These are phyloP conservation scores for Sphinx pinastri DNA, from an alignment of 2,888 invertebrate species.

Conservation along the genomic window DNA sequence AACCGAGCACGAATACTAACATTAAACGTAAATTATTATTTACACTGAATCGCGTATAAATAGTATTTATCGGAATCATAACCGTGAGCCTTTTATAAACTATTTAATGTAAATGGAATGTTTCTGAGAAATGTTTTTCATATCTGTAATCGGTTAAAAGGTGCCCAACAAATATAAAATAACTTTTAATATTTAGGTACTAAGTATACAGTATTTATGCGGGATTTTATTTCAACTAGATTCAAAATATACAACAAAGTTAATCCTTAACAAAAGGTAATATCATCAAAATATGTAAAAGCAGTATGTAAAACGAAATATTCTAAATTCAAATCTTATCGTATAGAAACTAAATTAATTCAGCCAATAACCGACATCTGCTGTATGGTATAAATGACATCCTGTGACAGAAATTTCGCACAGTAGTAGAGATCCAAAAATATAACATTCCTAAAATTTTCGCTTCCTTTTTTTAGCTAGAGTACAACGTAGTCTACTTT, in stretches of 20 bases:
- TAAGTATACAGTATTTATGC: no score
- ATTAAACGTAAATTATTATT: not conserved
- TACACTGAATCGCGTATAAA: not conserved
- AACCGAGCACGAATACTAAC: not conserved
- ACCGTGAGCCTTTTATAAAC: not conserved
- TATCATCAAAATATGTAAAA: no score
- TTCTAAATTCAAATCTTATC: no score
- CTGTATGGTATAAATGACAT: no score
- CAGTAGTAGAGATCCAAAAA: no score
- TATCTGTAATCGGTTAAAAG: not conserved
- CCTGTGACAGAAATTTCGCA: no score
- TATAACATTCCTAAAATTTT: not conserved
- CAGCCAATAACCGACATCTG: no score
- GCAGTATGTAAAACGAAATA: no score
- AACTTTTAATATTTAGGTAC: no score
- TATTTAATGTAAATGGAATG: not conserved
- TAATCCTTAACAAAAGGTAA: no score
- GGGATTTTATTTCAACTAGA: not conserved
- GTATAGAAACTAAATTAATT: no score
- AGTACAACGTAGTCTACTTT: not conserved
- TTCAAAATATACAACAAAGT: not conserved
- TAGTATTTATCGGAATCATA: not conserved
- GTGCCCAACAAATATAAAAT: no score
- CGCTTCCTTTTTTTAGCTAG: not conserved
- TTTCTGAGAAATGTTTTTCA: slow-evolving; percentile 3